Base-by-base conservation (phyloP, 2,888 invertebrate species). In the Kuschelorhynchus macadamiae region DNA sequence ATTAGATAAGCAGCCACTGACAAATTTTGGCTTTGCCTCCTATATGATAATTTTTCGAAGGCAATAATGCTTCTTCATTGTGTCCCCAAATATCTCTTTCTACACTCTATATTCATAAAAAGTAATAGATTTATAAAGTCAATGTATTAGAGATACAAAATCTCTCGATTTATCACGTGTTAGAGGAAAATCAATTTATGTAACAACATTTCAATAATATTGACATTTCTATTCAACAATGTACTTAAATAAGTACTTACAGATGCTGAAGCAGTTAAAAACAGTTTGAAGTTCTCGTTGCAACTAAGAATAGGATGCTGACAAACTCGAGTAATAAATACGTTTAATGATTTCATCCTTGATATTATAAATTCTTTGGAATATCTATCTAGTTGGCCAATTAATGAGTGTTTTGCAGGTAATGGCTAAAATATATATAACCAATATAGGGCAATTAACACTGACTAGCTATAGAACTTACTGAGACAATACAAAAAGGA, bases 251-350 rank as follows among this genome's bases (percentile, higher is more conserved):
- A 12, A 33, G 46, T 57, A 84, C 85, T 82, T 83, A 88, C 91
- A 46, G 87, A 84, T 68, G 88, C 88, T 80, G 89, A 89, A 0
- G 88, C 86, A 21, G 90, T 90, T 42, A 92, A 84, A 80, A 92
- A 92, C 49, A 88, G 81, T 72, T 88, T 86, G 59, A 91, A 84
- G 81, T 87, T 86, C 75, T 87, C 87, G 77, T 90, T 88, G 76
- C 88, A 90, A 67, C 90, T 90, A 42, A 91, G 82, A 59, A 91
- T 89, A 0, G 91, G 91, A 82, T 91, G 91, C 75, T 88, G 87
- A n/a, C 88, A 87, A 8, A 91, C 81, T 71, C 91, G 84, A 62
- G 86, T 86, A 50, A 91, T 83, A 79, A 91, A 92, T 65, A 88
- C 85, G 77, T 91, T 88, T 47, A 91, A 83, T 32, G 90, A 85